Conservation (phyloP, 2,113 vertebrate genomes). For the Sphaerodactylus townsendi region DNA sequence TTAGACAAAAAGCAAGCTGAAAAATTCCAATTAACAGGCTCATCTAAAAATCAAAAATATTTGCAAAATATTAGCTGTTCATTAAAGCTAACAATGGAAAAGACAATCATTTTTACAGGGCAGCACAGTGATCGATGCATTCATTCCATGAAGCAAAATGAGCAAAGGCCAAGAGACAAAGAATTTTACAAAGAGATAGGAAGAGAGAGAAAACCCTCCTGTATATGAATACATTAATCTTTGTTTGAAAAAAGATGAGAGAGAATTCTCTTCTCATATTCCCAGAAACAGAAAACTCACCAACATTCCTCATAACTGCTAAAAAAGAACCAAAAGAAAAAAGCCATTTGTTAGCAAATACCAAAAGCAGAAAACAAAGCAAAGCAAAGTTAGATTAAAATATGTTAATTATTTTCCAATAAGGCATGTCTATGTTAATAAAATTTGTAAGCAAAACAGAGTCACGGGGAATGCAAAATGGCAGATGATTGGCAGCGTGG, state of each 20-base stretch:
- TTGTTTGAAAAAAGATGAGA: constrained; percentile 50
- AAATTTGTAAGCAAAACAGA: constrained; percentile 31
- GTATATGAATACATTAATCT: constrained; percentile 48
- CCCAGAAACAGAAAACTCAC: constrained; percentile 88
- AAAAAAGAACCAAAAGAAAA: constrained; percentile 81
- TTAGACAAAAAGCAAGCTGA: constrained; percentile 12
- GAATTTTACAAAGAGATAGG: constrained; percentile 48
- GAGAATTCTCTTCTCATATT: constrained; percentile 66
- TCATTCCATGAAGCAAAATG: constrained; percentile 50
- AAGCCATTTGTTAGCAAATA: constrained; percentile 76
- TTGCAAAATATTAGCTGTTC: constrained; percentile 68
- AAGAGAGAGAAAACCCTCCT: background rate
- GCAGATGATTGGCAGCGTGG: constrained; percentile 13
- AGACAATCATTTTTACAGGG: constrained; percentile 31
- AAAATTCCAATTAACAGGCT: constrained; percentile 23
- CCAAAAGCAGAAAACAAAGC: constrained; percentile 70
- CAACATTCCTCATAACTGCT: constrained; percentile 97
- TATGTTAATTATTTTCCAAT: constrained; percentile 40
- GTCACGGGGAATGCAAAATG: background rate
- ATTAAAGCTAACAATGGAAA: constrained; percentile 72
- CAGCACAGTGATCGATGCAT: constrained; percentile 35
- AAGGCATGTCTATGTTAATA: background rate
- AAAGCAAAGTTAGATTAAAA: constrained; percentile 52
- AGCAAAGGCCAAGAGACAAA: constrained; percentile 38
- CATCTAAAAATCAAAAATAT: constrained; percentile 3